Conservation (phyloP, 2,797 vertebrate genomes). For the Tokudaia muenninki region DNA sequence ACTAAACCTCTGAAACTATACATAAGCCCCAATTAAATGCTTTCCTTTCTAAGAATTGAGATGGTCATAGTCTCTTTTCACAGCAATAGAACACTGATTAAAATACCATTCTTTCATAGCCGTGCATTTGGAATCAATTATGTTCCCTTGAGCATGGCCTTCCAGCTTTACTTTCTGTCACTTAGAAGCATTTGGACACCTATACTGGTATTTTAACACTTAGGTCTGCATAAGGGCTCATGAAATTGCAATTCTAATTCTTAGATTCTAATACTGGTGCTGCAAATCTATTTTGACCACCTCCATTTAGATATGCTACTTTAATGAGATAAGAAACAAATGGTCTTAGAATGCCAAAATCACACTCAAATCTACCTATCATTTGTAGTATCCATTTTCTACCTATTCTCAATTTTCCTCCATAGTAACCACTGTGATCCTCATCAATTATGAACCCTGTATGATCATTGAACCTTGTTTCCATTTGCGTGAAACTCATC, state of each 20-base stretch:
- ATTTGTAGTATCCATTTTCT: not conserved
- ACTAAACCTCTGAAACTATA: not conserved
- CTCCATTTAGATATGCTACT: not conserved
- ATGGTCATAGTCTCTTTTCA: not conserved
- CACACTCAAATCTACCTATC: not conserved
- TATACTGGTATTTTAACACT: not conserved
- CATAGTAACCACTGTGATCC: not conserved
- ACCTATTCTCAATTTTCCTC: not conserved
- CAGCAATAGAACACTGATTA: not conserved
- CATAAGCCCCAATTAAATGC: not conserved
- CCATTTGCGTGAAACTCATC: not conserved
- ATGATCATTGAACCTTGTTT: not conserved
- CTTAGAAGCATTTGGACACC: not conserved
- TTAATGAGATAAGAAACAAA: not conserved
- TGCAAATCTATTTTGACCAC: not conserved
- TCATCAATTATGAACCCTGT: not conserved
- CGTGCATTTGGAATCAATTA: constrained; percentile 15
- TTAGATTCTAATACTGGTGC: not conserved
- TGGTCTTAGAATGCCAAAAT: not conserved
- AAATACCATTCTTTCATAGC: not conserved
- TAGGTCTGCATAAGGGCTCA: not conserved
- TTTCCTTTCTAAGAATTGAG: not conserved
- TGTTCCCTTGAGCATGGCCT: not conserved
- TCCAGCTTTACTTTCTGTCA: not conserved
- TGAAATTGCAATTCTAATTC: not conserved